Percentiles rank a stretch among this genome's conserved stretches.
Conservation (phyloP, 2,888 invertebrate species). For the Eupithecia exiguata region DNA sequence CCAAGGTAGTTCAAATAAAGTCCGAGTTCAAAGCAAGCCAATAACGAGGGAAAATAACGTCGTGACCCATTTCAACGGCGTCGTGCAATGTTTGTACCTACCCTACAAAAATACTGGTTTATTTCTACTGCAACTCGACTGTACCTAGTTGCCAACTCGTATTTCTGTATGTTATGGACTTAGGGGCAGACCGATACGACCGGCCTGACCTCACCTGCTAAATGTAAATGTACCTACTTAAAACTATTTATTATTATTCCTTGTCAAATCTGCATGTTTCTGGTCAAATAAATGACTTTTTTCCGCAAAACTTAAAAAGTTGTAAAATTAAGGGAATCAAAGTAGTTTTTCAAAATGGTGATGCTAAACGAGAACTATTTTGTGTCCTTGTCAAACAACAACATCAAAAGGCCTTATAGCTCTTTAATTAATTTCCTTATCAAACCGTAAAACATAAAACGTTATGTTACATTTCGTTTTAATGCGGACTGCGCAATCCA, state of each 20-base stretch:
- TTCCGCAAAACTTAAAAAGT: no score
- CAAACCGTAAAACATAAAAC: conserved; percentile 4
- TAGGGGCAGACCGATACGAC: background rate
- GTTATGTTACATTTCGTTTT: conserved; percentile 1
- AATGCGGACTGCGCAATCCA: conserved; percentile 11
- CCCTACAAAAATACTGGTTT: conserved; percentile 16
- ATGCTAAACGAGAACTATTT: background rate
- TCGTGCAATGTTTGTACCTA: conserved; percentile 2
- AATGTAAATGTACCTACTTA: no score
- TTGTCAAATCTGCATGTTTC: no score
- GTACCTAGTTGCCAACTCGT: background rate
- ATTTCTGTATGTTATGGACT: background rate
- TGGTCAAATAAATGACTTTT: no score
- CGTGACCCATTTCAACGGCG: conserved; percentile 11
- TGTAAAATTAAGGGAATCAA: no score
- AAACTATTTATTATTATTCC: no score
- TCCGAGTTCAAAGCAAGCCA: conserved; percentile 12
- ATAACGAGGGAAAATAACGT: conserved; percentile 27
- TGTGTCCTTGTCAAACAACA: background rate
- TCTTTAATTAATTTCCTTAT: conserved; percentile 8
- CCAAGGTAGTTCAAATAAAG: conserved; percentile 1
- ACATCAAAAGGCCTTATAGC: no score
- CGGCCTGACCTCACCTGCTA: no score
- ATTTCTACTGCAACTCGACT: conserved; percentile 5
- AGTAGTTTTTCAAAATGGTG: no score